These are phyloP conservation scores for Zygogramma bicolorata DNA, from an alignment of 2,888 invertebrate genomes.

Conservation along the genomic window DNA sequence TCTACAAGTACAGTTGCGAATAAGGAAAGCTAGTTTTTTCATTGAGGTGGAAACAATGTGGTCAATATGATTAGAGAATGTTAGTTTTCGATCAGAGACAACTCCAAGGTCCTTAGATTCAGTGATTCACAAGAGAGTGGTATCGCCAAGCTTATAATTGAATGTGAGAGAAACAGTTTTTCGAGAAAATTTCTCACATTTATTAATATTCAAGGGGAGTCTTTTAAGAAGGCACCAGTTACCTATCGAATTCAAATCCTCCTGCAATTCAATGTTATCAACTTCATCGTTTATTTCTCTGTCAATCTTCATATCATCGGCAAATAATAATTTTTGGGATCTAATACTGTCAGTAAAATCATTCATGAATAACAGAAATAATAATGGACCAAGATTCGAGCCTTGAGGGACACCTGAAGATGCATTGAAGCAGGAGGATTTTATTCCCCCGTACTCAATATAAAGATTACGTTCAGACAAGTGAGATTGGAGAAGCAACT, in stretches of 20 bases:
- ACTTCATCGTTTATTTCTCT: neutral
- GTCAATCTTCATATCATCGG: neutral
- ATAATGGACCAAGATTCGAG: neutral
- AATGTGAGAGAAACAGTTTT: neutral
- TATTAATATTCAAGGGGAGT: too few species aligned
- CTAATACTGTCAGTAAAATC: neutral
- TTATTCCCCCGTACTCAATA: neutral
- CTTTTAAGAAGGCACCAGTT: neutral
- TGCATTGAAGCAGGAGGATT: slow-evolving; percentile 3
- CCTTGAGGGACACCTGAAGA: neutral
- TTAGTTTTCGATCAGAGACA: neutral
- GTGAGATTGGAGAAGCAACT: neutral
- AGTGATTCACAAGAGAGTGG: neutral
- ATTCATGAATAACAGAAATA: neutral
- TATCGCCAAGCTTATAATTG: neutral
- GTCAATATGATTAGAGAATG: neutral
- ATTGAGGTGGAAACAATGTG: neutral
- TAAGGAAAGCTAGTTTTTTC: neutral
- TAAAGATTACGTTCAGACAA: neutral
- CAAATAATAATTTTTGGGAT: neutral
- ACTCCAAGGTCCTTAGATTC: neutral
- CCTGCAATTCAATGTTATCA: neutral
- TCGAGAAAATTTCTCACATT: neutral
- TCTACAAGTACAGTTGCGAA: neutral
- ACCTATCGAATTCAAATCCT: neutral